A percentile compares a stretch with the other conserved stretches of the same genome.
Evolutionary conservation across 2,888 invertebrate species (phyloP).

Genomic region (Melanargia galathea): DNA sequence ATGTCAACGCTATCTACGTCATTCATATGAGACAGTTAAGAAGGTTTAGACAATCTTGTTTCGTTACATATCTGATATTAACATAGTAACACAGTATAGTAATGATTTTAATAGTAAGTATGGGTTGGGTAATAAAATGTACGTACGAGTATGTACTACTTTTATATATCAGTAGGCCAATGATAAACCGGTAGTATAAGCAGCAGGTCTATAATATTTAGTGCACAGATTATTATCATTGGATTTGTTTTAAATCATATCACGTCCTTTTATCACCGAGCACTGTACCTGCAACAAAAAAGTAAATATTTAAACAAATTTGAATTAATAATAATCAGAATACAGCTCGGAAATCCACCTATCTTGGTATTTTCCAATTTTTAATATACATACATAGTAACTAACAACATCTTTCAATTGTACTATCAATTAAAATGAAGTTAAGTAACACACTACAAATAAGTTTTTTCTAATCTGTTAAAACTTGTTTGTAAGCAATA

Average conservation of each 20-base stretch:
- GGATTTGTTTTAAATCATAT: not conserved
- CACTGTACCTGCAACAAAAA: constrained; percentile 16
- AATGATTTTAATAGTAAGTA: constrained; percentile 13
- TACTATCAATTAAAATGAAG: too few species aligned
- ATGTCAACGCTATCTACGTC: not conserved
- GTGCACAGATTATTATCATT: not conserved
- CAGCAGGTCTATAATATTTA: constrained; percentile 13
- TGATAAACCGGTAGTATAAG: constrained; percentile 19
- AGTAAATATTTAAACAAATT: not conserved
- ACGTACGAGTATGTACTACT: constrained; percentile 21
- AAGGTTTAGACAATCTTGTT: not conserved
- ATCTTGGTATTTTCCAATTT: too few species aligned
- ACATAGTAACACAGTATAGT: not conserved
- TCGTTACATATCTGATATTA: not conserved
- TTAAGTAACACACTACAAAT: too few species aligned
- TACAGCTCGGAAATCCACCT: too few species aligned
- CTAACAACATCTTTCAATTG: too few species aligned
- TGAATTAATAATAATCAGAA: not conserved
- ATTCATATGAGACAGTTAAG: not conserved
- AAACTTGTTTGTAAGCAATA: too few species aligned
- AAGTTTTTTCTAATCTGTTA: too few species aligned
- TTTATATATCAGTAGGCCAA: constrained; percentile 36
- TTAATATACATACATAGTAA: too few species aligned
- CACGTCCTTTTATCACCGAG: not conserved
- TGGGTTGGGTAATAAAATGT: constrained; percentile 16